phyloP scores from a whole-genome alignment of 2,888 invertebrate species.

The Bombylius discolor region DNA sequence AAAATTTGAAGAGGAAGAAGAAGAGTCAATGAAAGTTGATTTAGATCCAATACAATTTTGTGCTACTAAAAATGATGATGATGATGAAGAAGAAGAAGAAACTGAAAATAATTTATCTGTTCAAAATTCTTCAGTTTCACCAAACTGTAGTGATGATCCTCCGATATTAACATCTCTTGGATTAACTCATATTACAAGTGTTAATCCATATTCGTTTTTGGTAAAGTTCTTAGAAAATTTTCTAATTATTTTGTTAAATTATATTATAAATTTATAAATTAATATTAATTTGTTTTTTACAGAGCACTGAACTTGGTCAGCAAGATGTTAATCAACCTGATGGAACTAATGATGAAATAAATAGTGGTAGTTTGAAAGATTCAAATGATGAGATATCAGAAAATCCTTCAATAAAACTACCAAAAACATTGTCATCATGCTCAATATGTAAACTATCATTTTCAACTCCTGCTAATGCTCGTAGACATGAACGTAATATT shows the following conservation, averaged over 20 bases:
- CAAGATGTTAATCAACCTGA: neutral
- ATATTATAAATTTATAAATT: too few species aligned
- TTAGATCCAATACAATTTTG: constrained; percentile 35
- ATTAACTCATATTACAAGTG: constrained; percentile 19
- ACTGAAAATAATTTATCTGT: too few species aligned
- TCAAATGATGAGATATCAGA: neutral
- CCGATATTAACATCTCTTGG: constrained; percentile 22
- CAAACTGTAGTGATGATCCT: constrained; percentile 10
- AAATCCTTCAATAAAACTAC: neutral
- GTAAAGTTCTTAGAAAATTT: constrained; percentile 5
- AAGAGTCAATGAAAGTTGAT: constrained; percentile 27
- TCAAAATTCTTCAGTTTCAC: too few species aligned
- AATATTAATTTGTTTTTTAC: neutral
- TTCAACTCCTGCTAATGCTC: constrained; percentile 36
- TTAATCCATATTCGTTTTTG: constrained; percentile 16
- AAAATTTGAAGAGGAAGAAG: constrained; percentile 20
- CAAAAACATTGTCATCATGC: constrained; percentile 15
- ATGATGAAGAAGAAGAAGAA: constrained; percentile 12
- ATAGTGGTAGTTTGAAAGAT: neutral
- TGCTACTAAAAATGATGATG: constrained; percentile 17
- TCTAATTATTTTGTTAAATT: neutral
- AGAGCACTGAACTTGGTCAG: constrained; percentile 9
- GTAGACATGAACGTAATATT: constrained; percentile 35
- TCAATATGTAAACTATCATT: constrained; percentile 35
- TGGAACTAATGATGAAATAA: neutral